phyloP scores from a whole-genome alignment of 2,113 vertebrate genomes.

The Oryzias curvinotus region DNA sequence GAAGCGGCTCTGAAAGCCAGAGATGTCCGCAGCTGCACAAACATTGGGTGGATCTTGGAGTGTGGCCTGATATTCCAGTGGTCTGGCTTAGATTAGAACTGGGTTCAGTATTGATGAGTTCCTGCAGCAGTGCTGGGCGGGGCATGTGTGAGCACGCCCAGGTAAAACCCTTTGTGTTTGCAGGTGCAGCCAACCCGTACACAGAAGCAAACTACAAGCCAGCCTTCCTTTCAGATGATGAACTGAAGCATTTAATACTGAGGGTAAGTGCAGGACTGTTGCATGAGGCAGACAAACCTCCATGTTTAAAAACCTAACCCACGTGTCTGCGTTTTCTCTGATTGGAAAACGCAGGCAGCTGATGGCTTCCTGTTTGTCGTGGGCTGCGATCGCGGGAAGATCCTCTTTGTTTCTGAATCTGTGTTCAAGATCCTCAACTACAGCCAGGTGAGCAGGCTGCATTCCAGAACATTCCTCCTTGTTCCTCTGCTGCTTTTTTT shows the following conservation, averaged over 20 bases:
- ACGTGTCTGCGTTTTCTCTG: conserved; percentile 3
- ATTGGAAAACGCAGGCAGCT: conserved; percentile 81
- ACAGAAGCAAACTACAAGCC: conserved; percentile 99
- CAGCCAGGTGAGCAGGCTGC: conserved; percentile 83
- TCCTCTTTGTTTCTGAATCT: conserved; percentile 97
- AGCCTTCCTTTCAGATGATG: conserved; percentile 96
- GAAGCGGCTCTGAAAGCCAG: not conserved
- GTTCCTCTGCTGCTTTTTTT: not conserved
- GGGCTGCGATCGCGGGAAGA: conserved; percentile 97
- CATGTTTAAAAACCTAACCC: not conserved
- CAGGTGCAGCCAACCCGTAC: conserved; percentile 95
- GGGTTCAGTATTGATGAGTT: not conserved
- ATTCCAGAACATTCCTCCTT: not conserved
- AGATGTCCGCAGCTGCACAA: conserved; percentile 10
- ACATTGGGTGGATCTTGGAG: not conserved
- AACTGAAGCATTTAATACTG: conserved; percentile 97
- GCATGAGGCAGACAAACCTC: too few relatives aligned
- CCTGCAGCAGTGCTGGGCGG: not conserved
- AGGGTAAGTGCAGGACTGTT: conserved; percentile 79
- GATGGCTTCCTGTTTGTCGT: conserved; percentile 99
- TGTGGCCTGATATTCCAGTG: too few relatives aligned
- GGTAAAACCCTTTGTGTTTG: not conserved
- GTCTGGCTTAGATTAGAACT: too few relatives aligned
- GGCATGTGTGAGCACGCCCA: not conserved
- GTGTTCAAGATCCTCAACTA: conserved; percentile 99